Evolutionary conservation across 2,797 vertebrate species (phyloP).

Genomic region (Chelon labrosus): DNA sequence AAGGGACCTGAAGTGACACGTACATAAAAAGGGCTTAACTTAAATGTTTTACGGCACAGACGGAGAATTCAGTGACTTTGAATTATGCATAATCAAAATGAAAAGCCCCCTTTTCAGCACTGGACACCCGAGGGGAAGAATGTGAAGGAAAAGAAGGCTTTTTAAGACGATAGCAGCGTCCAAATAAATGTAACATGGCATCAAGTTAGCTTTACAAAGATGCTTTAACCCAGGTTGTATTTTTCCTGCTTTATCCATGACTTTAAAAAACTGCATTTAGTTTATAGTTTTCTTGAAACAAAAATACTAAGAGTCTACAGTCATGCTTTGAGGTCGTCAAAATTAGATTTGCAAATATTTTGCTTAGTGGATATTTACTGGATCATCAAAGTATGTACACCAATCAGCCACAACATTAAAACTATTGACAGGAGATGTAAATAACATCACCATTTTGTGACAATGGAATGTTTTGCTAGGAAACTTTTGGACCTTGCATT

Average conservation of each 20-base stretch:
- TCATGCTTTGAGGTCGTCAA: not conserved
- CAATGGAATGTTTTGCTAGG: too few relatives aligned
- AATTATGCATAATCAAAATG: constrained; percentile 74
- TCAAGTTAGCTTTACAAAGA: constrained; percentile 5
- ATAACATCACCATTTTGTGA: too few relatives aligned
- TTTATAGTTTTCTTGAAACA: not conserved
- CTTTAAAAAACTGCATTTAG: not conserved
- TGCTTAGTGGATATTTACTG: too few relatives aligned
- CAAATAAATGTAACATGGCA: constrained; percentile 54
- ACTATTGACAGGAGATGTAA: too few relatives aligned
- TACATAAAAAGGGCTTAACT: constrained; percentile 53
- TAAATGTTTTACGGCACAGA: constrained; percentile 66
- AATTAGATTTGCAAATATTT: too few relatives aligned
- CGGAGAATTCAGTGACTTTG: constrained; percentile 59
- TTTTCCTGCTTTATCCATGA: constrained; percentile 2
- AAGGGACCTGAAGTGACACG: constrained; percentile 47
- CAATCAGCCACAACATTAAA: too few relatives aligned
- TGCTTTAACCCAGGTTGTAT: not conserved
- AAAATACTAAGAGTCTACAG: not conserved
- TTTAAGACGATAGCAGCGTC: constrained; percentile 47
- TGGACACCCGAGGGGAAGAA: constrained; percentile 41
- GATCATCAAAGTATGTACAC: too few relatives aligned
- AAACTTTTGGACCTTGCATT: too few relatives aligned
- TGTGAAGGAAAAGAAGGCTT: constrained; percentile 39
- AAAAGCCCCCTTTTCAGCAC: constrained; percentile 47